Conservation (phyloP, 2,888 invertebrate genomes). For the Harpalus rubripes region DNA sequence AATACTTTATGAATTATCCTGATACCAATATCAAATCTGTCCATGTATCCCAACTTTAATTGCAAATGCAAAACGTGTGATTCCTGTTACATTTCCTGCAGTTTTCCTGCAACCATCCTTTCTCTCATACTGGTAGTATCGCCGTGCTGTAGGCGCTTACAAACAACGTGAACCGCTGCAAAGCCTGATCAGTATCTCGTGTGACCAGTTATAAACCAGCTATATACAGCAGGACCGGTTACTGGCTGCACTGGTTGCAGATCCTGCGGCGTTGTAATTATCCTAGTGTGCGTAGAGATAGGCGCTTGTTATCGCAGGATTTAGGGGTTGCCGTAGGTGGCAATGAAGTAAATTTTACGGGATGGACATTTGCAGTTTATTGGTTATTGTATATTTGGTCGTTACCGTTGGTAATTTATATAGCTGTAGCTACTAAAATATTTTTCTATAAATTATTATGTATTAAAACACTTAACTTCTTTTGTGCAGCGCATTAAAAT, state of each 20-base stretch:
- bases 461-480: too few species aligned
- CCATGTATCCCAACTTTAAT: too few species aligned
- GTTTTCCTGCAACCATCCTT: constrained; percentile 21
- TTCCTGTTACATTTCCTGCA: not conserved
- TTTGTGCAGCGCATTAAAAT: too few species aligned
- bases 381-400: not conserved
- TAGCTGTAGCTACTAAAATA: too few species aligned
- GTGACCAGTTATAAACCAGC: constrained; percentile 10
- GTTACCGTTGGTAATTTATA: too few species aligned
- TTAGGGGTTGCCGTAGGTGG: constrained; percentile 22
- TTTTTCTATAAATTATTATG: too few species aligned
- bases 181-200: constrained; percentile 24
- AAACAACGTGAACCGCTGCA: constrained; percentile 6
- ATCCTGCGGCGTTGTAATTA: constrained; percentile 32
- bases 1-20: too few species aligned
- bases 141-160: constrained; percentile 29
- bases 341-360: constrained; percentile 8
- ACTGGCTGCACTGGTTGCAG: constrained; percentile 37
- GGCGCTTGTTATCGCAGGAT: constrained; percentile 56
- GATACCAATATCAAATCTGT: too few species aligned
- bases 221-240: not conserved
- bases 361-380: not conserved
- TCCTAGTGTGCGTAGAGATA: constrained; percentile 27
- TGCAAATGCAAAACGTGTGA: too few species aligned
- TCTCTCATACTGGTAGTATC: not conserved